phyloP scores from a whole-genome alignment of 2,113 vertebrate genomes.

The Mormoops blainvillei region DNA sequence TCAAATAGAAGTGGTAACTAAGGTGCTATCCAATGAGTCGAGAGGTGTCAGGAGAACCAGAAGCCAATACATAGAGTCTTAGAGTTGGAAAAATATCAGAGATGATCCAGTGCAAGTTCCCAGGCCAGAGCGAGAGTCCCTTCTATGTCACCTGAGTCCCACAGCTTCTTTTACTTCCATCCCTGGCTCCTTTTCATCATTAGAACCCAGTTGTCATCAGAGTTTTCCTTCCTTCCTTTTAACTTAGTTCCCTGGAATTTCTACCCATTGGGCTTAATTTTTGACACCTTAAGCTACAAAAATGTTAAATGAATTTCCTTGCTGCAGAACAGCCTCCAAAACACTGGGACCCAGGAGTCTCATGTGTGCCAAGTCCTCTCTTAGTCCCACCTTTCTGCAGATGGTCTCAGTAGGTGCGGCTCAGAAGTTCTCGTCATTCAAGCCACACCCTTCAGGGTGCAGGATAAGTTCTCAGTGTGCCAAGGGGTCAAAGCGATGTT shows the following conservation, averaged over 20 bases:
- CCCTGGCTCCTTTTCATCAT: background rate
- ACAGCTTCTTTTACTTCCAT: background rate
- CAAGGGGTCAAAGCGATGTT: background rate
- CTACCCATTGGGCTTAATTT: background rate
- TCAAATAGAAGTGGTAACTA: background rate
- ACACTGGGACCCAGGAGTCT: background rate
- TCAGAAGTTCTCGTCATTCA: background rate
- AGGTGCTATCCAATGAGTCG: background rate
- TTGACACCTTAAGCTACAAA: background rate
- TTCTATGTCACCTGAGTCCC: background rate
- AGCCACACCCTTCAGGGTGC: background rate
- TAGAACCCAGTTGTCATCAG: background rate
- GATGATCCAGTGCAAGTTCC: background rate
- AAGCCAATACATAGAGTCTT: background rate
- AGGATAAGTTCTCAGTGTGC: background rate
- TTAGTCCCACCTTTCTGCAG: background rate
- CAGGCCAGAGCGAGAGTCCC: background rate
- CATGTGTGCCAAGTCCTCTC: background rate
- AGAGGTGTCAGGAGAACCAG: background rate
- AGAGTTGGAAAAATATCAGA: background rate
- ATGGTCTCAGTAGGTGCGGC: background rate
- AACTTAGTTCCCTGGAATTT: background rate
- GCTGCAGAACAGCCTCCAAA: background rate
- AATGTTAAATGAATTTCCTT: background rate
- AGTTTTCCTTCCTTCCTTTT: slow-evolving; percentile 5